phyloP scores from a whole-genome alignment of 2,113 vertebrate species.

The Cariama cristata region DNA sequence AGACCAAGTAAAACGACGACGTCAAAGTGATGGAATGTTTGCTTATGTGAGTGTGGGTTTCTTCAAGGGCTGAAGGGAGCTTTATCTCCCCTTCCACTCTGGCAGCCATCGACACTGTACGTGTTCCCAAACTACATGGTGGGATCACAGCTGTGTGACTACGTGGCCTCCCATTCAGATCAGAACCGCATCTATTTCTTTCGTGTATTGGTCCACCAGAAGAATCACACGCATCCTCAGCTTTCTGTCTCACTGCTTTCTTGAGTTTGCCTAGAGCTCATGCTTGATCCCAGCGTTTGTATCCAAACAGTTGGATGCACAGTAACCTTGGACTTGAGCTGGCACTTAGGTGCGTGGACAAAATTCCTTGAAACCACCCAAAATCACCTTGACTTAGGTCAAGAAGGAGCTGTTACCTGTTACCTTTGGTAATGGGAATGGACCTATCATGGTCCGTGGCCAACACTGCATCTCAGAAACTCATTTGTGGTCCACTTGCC shows the following conservation, averaged over 20 bases:
- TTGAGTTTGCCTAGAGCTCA: neutral
- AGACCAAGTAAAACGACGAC: neutral
- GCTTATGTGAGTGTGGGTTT: neutral
- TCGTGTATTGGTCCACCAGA: neutral
- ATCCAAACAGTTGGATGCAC: neutral
- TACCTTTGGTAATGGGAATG: neutral
- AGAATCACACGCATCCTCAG: neutral
- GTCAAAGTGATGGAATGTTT: neutral
- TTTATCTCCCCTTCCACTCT: neutral
- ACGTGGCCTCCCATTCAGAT: neutral
- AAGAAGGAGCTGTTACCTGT: neutral
- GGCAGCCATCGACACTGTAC: fast-evolving
- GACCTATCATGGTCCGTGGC: neutral
- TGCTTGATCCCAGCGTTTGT: neutral
- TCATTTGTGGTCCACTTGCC: neutral
- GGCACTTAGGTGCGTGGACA: fast-evolving
- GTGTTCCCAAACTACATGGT: neutral
- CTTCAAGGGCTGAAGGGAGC: neutral
- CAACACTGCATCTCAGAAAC: neutral
- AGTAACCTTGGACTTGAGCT: neutral
- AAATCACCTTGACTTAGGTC: neutral
- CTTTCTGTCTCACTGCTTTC: neutral
- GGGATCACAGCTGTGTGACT: neutral
- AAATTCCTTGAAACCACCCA: neutral
- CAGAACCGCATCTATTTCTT: neutral